Percentiles rank a stretch among this genome's conserved stretches.
These are phyloP conservation scores for Contarinia nasturtii DNA, from an alignment of 1,140 invertebrate species.

Conservation along the genomic window DNA sequence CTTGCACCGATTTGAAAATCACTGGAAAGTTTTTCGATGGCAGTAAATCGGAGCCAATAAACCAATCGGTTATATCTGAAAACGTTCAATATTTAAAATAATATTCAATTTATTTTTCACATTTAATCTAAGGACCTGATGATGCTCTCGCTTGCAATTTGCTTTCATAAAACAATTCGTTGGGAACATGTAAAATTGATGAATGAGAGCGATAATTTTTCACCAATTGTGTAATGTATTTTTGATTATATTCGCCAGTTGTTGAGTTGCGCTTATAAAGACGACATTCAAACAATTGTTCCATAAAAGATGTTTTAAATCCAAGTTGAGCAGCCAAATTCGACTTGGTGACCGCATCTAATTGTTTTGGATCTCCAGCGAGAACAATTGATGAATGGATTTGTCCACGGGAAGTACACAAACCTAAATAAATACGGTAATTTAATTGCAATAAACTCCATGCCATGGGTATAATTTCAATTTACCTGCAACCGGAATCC, in stretches of 20 bases:
- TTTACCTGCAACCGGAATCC: slow-evolving; percentile 37
- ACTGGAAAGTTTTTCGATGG: slow-evolving; percentile 31
- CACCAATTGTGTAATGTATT: slow-evolving; percentile 40
- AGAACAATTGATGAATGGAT: slow-evolving; percentile 37
- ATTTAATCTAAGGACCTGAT: not conserved
- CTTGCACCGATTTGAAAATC: slow-evolving; percentile 41
- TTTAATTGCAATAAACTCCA: too few species aligned
- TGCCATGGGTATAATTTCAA: too few species aligned
- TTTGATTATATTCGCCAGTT: slow-evolving; percentile 31
- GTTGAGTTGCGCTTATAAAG: slow-evolving; percentile 27
- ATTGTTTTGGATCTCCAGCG: slow-evolving; percentile 67
- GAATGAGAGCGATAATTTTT: slow-evolving; percentile 44
- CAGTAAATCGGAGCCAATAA: slow-evolving; percentile 17
- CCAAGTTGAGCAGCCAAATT: slow-evolving; percentile 26
- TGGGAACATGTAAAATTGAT: slow-evolving; percentile 38
- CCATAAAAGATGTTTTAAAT: slow-evolving; percentile 33
- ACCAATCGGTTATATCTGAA: too few species aligned
- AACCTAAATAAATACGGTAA: too few species aligned
- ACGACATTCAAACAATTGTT: slow-evolving; percentile 31
- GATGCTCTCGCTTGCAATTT: slow-evolving; percentile 25
- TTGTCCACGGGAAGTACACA: slow-evolving; percentile 17
- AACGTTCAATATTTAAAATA: too few species aligned
- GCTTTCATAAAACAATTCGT: slow-evolving; percentile 39
- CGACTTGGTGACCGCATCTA: slow-evolving; percentile 54
- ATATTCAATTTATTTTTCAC: too few species aligned